Conservation (phyloP, 2,888 invertebrate genomes). For the Syritta pipiens region DNA sequence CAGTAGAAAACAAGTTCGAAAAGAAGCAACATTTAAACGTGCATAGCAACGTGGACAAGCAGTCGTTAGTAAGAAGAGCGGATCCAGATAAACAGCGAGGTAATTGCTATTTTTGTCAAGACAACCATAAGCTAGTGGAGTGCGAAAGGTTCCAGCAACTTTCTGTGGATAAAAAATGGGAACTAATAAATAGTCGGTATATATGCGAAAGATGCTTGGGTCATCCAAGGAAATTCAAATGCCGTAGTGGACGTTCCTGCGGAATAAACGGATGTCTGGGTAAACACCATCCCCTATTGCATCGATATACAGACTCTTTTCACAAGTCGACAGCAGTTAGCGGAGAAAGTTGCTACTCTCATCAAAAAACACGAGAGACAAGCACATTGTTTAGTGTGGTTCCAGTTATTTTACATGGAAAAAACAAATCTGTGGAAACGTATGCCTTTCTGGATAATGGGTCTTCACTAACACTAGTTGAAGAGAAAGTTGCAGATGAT, state of each 20-base stretch:
- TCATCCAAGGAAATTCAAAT: background rate
- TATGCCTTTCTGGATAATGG: conserved; percentile 13
- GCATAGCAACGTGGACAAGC: background rate
- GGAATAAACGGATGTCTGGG: too few species aligned
- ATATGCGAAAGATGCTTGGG: too few species aligned
- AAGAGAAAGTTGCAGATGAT: background rate
- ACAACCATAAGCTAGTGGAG: background rate
- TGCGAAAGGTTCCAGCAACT: background rate
- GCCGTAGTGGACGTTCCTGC: background rate
- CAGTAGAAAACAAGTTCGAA: too few species aligned
- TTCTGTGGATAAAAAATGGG: background rate
- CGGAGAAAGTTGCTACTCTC: background rate
- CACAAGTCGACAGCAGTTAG: background rate
- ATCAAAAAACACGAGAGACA: background rate
- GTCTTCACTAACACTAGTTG: background rate
- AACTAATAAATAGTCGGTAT: too few species aligned
- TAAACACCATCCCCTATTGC: background rate
- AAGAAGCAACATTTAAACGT: background rate
- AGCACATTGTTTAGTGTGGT: background rate
- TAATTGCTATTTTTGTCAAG: too few species aligned
- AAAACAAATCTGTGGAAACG: background rate
- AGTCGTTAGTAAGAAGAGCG: background rate
- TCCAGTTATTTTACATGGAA: conserved; percentile 1
- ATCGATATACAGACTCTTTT: background rate
- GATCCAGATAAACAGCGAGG: too few species aligned